Base-by-base conservation (phyloP, 2,888 invertebrate species). In the Leptothorax acervorum region DNA sequence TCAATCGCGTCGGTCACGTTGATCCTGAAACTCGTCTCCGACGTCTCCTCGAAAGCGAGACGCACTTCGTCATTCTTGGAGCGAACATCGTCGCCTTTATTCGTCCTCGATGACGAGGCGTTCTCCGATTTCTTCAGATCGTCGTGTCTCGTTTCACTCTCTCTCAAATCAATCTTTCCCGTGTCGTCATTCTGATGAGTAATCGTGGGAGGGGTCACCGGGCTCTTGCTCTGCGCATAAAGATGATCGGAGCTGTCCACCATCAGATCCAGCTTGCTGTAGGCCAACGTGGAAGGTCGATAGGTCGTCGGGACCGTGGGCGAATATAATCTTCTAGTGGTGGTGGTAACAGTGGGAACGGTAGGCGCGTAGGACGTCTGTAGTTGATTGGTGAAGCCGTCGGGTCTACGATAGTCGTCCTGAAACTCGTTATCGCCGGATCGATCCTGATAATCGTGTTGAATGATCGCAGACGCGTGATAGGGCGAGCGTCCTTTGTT, bases 301-400 rank as follows among this genome's bases (percentile, higher is more conserved):
- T 89, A 90, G 18, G 92, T 93, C 31, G 92, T 93, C 3, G 94
- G 94, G 0, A 94, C 92, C 0, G 94, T 94, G 2, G 94, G 94
- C 3, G 94, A 94, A 57, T 94, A 94, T 53, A 91, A 92, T 87
- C 90, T 91, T 15, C 93, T 89, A 3, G 93, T 93, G 0, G 93
- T 94, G 0, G 94, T 94, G 23, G 93, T 94, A 1, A 93, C 93
- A 0, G 94, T 94, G 6, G 94, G 94, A 11, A 94, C 94, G 3
- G 94, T 94, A 0, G 94, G 94, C 4, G 94, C 93, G 78, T 94
- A 94, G 11, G 93, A 93, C 0, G 94, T 91, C 53, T 92, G 92
- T 60, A 92, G 92, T 45, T 88, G 89, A 81, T 93, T 89, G 28
- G 85, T 83, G 23, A 87, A 89, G 0, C 89, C 85, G 18, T 89